Evolutionary conservation across 1,140 invertebrate species (phyloP), one percentile per base, ranked within the genome.

Genomic region (Panagrolaimus sp.): DNA sequence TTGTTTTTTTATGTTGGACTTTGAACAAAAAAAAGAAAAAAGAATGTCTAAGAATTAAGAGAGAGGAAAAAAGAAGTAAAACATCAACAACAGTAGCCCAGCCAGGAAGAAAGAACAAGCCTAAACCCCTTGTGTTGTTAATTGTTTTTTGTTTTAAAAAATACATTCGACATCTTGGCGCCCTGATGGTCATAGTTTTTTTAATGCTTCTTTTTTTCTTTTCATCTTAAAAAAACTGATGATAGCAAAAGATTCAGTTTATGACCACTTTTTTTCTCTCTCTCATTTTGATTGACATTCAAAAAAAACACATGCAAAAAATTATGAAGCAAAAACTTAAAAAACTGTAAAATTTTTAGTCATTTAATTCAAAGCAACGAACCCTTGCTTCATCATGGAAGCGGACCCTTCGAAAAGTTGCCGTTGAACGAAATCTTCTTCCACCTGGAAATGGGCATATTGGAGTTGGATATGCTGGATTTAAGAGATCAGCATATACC

Each of bases 11-110:
- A 28, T 58, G 15, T 52, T n/a, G 21, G 52, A 21, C 52, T 12
- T n/a, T 58, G 52, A 58, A 58, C 21, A 58, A 58, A 58, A 58
- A n/a, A 12, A 58, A 12, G 14, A 28, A n/a, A n/a, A n/a, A n/a
- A n/a, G n/a, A 12, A 12, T 58, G 52, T 28, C 10, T 26, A 26
- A 26, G 21, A 26, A n/a, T n/a, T n/a, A n/a, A n/a, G n/a, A n/a
- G n/a, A 26, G 52, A 28, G 15, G 28, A 58, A 28, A 58, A 17
- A 26, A 4, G n/a, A n/a, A n/a, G n/a, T n/a, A n/a, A 58, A 58
- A 58, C 14, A 21, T n/a, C 3, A 21, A 28, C 47, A 24, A 48
- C 47, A 9, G 21, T 15, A 24, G 47, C 21, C n/a, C n/a, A n/a
- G n/a, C n/a, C n/a, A n/a, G n/a, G 17, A 28, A 21, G 52, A 58